phyloP scores from a whole-genome alignment of 2,797 vertebrate genomes.

The Bovichtus diacanthus region DNA sequence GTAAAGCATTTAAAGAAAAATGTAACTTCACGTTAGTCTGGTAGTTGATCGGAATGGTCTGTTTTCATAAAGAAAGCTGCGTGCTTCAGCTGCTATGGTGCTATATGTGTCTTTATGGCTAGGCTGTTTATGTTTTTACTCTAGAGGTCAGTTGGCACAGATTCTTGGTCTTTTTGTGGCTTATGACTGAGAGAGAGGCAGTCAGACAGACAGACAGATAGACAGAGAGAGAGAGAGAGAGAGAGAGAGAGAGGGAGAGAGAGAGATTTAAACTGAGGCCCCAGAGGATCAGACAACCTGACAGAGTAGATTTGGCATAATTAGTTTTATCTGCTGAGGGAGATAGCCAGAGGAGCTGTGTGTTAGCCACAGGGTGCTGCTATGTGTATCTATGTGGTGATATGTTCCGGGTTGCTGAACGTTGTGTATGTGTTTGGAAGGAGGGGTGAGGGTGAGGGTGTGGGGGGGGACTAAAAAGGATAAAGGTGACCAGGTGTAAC shows the following conservation, averaged over 20 bases:
- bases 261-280: constrained; percentile 66
- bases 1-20: constrained; percentile 11
- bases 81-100: constrained; percentile 44
- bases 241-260: constrained; percentile 1
- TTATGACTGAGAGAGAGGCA: constrained; percentile 40
- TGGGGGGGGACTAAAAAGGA: constrained; percentile 68
- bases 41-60: constrained; percentile 16
- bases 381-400: constrained; percentile 24
- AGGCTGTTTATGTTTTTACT: constrained; percentile 68
- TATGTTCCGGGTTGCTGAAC: constrained; percentile 43
- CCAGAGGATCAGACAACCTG: constrained; percentile 77
- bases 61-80: constrained; percentile 40
- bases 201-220: constrained; percentile 10
- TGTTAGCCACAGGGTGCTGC: constrained; percentile 68
- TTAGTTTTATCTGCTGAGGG: constrained; percentile 79
- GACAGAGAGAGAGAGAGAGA: constrained; percentile 1
- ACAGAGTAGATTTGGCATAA: constrained; percentile 82
- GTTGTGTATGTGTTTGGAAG: constrained; percentile 49
- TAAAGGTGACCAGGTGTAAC: constrained; percentile 86
- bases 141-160: constrained; percentile 57
- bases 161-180: constrained; percentile 53
- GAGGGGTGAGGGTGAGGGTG: constrained; percentile 31
- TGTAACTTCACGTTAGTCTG: background rate
- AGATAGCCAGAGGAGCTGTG: constrained; percentile 71
- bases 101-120: constrained; percentile 59